Evolutionary conservation across 2,797 vertebrate genomes (phyloP), one percentile per base, ranked within the genome.

Genomic region (Dromococcyx pavoninus): DNA sequence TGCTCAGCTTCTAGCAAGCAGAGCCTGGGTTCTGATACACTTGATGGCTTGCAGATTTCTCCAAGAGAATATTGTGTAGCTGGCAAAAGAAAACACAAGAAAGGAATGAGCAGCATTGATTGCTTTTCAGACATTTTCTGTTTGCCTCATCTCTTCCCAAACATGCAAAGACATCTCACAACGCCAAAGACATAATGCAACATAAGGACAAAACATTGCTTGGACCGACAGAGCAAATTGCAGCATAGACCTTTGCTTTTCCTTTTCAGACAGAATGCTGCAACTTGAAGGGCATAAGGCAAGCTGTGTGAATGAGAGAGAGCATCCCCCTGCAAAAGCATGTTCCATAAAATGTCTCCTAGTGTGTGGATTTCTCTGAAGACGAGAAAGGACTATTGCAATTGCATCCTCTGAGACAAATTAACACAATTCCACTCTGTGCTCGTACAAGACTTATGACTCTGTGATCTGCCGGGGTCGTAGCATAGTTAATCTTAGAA

Each of bases 401-500:
- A 28, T 43, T 77, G 60, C 89, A 50, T 71, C 89, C 71, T 93
- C 51, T n/a, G 86, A 93, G 93, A 86, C 61, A 89, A 91, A 96
- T 95, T 93, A 95, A 95, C 94, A 91, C 77, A 86, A 83, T 94
- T 62, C 80, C 79, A 89, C 62, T 80, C 89, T 64, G 65, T 91
- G 73, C 60, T 85, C 7, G 0, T 43, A 77, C 79, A 44, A 37
- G 85, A 30, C 79, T 86, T 70, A 6, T 30, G 56, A 65, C 30
- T 21, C 69, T 96, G 94, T 94, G 92, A 95, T 94, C 94, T 92
- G 61, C 91, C 86, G 64, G 83, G 89, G 86, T 43, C 86, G 78
- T 6, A 37, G 89, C 25, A 33, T 71, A 96, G 93, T 95, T 93
- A 93, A 72, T 60, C 82, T 94, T 28, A 51, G 94, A 91, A 92